Base-by-base conservation (phyloP, 2,888 invertebrate species). In the Phyllotreta striolata region DNA sequence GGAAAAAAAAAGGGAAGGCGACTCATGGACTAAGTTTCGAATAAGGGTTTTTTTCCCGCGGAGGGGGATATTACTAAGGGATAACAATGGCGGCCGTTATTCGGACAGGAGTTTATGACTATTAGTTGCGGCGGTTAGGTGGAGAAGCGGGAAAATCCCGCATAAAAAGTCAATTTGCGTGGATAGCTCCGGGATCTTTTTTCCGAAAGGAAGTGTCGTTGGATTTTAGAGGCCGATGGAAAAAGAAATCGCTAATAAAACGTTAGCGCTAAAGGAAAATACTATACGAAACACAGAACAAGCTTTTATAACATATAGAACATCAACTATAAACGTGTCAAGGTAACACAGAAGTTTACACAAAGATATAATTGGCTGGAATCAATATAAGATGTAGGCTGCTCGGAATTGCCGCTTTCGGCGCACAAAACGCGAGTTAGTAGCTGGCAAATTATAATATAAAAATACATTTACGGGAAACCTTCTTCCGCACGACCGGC, bases 141-240 rank as follows among this genome's bases (percentile, higher is more conserved):
- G 9, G 56, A 44, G 38, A 56, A 56, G 56, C 37, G 35, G 44
- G 13, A 13, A 56, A 56, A 56, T 56, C 56, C 56, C 46, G 56
- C 56, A 56, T 56, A 56, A 56, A 56, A 56, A 56, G 56, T 56
- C 56, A 56, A 56, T 56, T 56, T 44, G 56, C 56, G 44, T 56
- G 44, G 56, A 56, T 56, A 44, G 44, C 46, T 56, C 38, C 44
- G 56, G 37, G 35, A 35, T 56, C 38, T 56, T 56, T 56, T 55
- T 44, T 44, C 43, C 37, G 37, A 41, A 24, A 38, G 43, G 46
- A 56, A 35, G 44, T 44, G 44, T 44, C 44, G 44, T 41, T 37
- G 24, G 44, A 43, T 56, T 56, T 56, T 41, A 24, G 56, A 37
- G 44, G 56, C 44, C 37, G 43, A 44, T 56, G 46, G 37, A 41